Conservation (phyloP, 2,888 invertebrate species). For the Patella depressa region DNA sequence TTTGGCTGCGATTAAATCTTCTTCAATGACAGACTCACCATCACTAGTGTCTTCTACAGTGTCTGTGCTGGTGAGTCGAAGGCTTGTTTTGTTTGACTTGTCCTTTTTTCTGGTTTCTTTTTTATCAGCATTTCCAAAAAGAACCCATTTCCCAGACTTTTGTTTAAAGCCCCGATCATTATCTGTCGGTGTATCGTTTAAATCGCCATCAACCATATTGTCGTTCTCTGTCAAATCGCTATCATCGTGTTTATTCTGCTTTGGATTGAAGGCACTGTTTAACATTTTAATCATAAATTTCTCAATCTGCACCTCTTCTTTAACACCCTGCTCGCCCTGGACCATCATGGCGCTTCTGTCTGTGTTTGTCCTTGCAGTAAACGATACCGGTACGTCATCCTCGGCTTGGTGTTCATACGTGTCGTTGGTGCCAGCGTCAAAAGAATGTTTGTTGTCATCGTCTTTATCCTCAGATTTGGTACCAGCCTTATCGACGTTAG, state of each 20-base stretch:
- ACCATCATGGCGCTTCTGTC: slow-evolving; percentile 17
- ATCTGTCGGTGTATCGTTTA: background rate
- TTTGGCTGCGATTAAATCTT: background rate
- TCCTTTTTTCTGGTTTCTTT: background rate
- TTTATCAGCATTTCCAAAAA: background rate
- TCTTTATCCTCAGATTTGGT: background rate
- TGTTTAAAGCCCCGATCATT: background rate
- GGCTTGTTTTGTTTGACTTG: background rate
- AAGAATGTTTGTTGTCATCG: background rate
- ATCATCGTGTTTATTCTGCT: background rate
- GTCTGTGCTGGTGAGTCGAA: background rate
- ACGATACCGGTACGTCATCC: background rate
- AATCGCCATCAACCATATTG: background rate
- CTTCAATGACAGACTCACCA: background rate
- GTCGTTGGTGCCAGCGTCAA: background rate
- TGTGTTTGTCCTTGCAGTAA: background rate
- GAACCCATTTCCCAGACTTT: background rate
- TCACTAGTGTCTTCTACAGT: background rate
- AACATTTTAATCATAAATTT: slow-evolving; percentile 34
- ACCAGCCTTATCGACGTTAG: background rate
- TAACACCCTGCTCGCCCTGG: slow-evolving; percentile 16
- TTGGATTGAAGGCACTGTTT: slow-evolving; percentile 22
- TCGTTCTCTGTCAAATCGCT: background rate
- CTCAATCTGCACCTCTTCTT: slow-evolving; percentile 30
- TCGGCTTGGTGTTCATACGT: background rate